Evolutionary conservation across 1,140 invertebrate species (phyloP).

Genomic region (Rhagoletis zephyria): DNA sequence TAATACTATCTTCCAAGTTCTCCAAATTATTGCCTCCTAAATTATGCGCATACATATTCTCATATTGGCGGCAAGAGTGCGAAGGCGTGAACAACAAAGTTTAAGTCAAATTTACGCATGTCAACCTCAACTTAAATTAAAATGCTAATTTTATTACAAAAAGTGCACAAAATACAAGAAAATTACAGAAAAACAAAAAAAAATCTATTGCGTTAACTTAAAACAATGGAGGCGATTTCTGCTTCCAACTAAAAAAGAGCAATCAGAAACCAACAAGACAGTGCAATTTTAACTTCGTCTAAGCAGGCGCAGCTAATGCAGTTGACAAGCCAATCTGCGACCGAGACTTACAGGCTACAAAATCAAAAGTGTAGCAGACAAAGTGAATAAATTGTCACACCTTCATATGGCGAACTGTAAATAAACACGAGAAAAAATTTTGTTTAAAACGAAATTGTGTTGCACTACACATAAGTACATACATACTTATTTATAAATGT

Average conservation of each 20-base stretch:
- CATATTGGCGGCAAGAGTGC: not conserved
- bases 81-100: conserved; percentile 34
- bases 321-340: not conserved
- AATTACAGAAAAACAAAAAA: not conserved
- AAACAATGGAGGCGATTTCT: not conserved
- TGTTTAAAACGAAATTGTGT: not conserved
- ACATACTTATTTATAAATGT: not conserved
- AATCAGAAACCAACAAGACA: not conserved
- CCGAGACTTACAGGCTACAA: not conserved
- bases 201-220: not conserved
- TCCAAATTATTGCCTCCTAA: too few species aligned
- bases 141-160: not conserved
- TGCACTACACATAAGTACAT: not conserved
- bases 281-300: not conserved
- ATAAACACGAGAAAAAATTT: not conserved
- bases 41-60: too few species aligned
- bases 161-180: not conserved
- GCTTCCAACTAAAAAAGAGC: not conserved
- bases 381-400: conserved; percentile 49
- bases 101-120: conserved; percentile 15
- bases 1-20: too few species aligned
- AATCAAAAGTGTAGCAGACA: not conserved
- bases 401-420: not conserved
- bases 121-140: not conserved
- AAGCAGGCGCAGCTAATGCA: not conserved